Percentiles rank a stretch among this genome's conserved stretches.
phyloP scores from a whole-genome alignment of 1,140 invertebrate genomes.

The Scylla paramamosain region DNA sequence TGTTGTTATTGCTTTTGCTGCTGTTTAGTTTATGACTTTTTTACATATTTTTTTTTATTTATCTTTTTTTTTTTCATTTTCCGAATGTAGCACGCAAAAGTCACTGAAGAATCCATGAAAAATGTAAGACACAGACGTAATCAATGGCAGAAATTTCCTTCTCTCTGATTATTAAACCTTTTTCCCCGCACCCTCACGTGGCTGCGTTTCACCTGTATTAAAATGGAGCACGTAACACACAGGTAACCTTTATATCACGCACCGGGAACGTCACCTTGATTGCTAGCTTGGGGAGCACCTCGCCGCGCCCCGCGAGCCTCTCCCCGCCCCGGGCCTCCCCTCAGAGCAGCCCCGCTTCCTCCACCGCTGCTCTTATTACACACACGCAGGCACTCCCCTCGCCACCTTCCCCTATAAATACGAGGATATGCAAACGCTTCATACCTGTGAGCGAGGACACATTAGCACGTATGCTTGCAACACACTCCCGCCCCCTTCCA shows the following conservation, averaged over 20 bases:
- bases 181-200: background rate
- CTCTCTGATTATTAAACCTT: background rate
- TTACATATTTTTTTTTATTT: background rate
- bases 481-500: background rate
- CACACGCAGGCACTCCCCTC: constrained; percentile 5
- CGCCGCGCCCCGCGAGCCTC: background rate
- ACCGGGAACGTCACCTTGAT: too few species aligned
- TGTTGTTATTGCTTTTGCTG: background rate
- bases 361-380: background rate
- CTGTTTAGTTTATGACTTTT: background rate
- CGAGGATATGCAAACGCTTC: background rate
- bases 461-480: background rate
- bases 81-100: too few species aligned
- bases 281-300: too few species aligned
- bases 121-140: too few species aligned
- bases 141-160: too few species aligned
- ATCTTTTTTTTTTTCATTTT: background rate
- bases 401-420: background rate
- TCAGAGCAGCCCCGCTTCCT: background rate
- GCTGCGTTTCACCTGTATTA: background rate
- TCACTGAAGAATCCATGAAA: too few species aligned
- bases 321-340: background rate
- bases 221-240: too few species aligned
- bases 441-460: background rate
- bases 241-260: too few species aligned